Base-by-base conservation (phyloP, 2,888 invertebrate species). In the Rhodophaea formosa region DNA sequence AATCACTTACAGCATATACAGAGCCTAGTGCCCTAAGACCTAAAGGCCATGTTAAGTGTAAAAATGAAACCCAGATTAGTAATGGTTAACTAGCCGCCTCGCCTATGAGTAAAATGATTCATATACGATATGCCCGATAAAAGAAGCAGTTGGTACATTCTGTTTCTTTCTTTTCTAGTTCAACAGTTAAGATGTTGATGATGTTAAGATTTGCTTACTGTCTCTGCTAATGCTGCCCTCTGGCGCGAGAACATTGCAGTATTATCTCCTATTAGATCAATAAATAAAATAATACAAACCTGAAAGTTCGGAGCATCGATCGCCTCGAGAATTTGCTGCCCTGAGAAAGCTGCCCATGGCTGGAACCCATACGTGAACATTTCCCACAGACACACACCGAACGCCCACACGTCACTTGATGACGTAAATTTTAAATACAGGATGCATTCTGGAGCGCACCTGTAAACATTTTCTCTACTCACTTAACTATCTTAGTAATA, bases 351-450 rank as follows among this genome's bases (percentile, higher is more conserved):
- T 0, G 97, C 97, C 99, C 99, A 99, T 0, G 99, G 99, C 83
- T 99, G 98, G 80, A 98, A 97, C 0, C 99, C 99, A 77, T 99
- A 99, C 0, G 98, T 97, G 83, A 99, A 99, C 97, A 99, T 97
- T 86, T 99, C 99, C 99, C 99, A 99, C 0, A 99, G 91, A n/a
- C 98, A 98, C 0, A 99, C 97, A 3, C 97, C 99, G 81, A 96
- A 99, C 0, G 99, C 98, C 99, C 99, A 99, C 0, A 99, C 98
- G 79, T 99, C 99, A 58, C 98, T 98, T 7, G 98, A 95, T 7
- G 98, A 97, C 1, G 99, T 99, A 82, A 99, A 99, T 59, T 97
- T 95, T 61, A 99, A 92, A 82, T 97, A 99, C 67, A 97, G 96
- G 70, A 99, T 99, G 80, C 98, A 98, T 86, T 99, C 99, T 0